phyloP scores from a whole-genome alignment of 1,140 invertebrate species.

The Thalassaphorura encarpata region DNA sequence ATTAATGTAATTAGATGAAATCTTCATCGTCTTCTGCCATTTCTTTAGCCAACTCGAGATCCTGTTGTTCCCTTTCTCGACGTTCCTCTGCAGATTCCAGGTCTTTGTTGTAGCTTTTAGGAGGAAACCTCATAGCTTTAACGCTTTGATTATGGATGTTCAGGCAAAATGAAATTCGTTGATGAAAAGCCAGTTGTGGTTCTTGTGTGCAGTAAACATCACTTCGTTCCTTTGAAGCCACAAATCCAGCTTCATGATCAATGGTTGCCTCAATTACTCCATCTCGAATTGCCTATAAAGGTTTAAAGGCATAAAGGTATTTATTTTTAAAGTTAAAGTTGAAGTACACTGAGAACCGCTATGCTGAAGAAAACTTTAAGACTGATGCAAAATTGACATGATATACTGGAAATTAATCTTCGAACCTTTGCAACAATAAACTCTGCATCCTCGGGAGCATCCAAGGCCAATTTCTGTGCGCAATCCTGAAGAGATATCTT shows the following conservation, averaged over 20 bases:
- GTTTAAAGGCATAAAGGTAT: conserved; percentile 6
- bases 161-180: conserved; percentile 94
- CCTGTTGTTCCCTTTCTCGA: conserved; percentile 90
- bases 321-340: conserved; percentile 1
- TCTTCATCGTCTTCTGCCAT: conserved; percentile 95
- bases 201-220: conserved; percentile 97
- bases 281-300: conserved; percentile 80
- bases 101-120: conserved; percentile 97
- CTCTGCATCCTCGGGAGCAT: conserved; percentile 94
- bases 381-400: no score
- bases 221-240: conserved; percentile 92
- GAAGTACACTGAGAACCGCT: conserved; percentile 11
- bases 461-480: conserved; percentile 81
- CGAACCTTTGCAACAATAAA: conserved; percentile 90
- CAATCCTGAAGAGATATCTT: conserved; percentile 91
- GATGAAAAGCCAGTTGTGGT: conserved; percentile 93
- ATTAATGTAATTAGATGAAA: conserved; percentile 12
- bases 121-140: conserved; percentile 98
- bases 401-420: no score
- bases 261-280: conserved; percentile 96
- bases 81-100: conserved; percentile 94
- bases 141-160: conserved; percentile 97
- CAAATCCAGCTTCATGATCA: conserved; percentile 89
- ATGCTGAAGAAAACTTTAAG: no score
- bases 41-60: conserved; percentile 94